Conservation (phyloP, 2,797 vertebrate species). For the Pithecia hirsuta region DNA sequence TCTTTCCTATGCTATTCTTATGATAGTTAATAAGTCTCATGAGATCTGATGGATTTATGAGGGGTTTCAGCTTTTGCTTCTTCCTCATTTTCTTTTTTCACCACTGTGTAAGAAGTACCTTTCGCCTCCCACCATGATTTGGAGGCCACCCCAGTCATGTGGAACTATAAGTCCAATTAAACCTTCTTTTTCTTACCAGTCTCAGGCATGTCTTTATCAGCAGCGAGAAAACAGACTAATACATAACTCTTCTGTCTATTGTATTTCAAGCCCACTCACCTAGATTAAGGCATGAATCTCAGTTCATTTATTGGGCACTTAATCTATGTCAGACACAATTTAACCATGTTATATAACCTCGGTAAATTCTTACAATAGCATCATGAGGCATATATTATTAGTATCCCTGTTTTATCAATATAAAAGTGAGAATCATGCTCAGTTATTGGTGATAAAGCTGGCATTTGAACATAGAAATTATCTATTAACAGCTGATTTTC, state of each 20-base stretch:
- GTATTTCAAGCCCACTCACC: background rate
- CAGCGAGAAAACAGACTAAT: background rate
- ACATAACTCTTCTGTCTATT: background rate
- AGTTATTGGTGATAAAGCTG: background rate
- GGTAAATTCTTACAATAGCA: background rate
- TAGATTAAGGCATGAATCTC: background rate
- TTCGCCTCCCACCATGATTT: background rate
- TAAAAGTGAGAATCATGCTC: background rate
- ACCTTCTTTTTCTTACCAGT: background rate
- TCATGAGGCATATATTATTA: background rate
- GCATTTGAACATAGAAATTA: background rate
- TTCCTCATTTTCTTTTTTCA: background rate
- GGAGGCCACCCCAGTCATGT: background rate
- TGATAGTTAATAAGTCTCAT: background rate
- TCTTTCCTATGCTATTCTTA: background rate
- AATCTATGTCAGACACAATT: background rate
- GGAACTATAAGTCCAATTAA: background rate
- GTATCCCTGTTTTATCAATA: background rate
- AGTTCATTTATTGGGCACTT: background rate
- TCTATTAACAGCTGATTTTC: background rate
- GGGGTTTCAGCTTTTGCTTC: background rate
- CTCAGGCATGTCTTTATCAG: background rate
- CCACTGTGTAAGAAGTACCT: background rate
- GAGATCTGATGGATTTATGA: background rate
- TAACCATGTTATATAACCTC: background rate